Evolutionary conservation across 1,140 invertebrate species (phyloP), one percentile per base, ranked within the genome.

Genomic region (Thalassaphorura encarpata): DNA sequence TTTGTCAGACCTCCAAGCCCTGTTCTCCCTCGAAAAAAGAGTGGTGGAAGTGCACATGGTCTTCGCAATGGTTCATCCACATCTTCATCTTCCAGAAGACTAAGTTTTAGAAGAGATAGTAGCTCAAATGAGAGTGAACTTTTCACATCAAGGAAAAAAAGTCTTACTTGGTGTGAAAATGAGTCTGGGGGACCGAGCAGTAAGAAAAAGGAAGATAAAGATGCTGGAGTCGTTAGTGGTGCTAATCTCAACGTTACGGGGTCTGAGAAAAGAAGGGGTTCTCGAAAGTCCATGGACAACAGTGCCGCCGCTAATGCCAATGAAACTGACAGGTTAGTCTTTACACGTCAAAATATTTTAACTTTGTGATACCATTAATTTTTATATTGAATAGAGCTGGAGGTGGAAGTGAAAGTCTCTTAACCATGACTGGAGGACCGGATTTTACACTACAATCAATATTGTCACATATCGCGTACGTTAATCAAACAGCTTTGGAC

Each of bases 391-490:
- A 6, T 19, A 28, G 42, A 16, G 33, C n/a, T n/a, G 50, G 54
- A 39, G 46, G 50, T 29, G 29, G 50, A 54, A 43, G 45, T 52
- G 60, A 61, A 54, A 61, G 55, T 47, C 47, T 61, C 27, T 52
- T 61, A n/a, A 57, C 54, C 31, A 54, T 42, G 33, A 56, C 19
- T n/a, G 52, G 53, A 19, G 57, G 60, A 23, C 60, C 59, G 18
- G 63, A 65, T 45, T 62, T 52, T 36, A 78, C 76, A 21, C 70
- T 80, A 52, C 73, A 77, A 40, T 76, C 77, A 2, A 78, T 80
- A 60, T 59, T 80, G 43, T 78, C 79, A 66, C 78, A 80, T 60
- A 79, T 79, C 42, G 78, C 78, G 15, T 78, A 79, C 57, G 76
- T 78, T 27, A 78, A 78, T 67, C 72, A 76, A 64, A 69, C 74